Evolutionary conservation across 2,888 invertebrate genomes (phyloP).

Genomic region (Trichogramma evanescens): DNA sequence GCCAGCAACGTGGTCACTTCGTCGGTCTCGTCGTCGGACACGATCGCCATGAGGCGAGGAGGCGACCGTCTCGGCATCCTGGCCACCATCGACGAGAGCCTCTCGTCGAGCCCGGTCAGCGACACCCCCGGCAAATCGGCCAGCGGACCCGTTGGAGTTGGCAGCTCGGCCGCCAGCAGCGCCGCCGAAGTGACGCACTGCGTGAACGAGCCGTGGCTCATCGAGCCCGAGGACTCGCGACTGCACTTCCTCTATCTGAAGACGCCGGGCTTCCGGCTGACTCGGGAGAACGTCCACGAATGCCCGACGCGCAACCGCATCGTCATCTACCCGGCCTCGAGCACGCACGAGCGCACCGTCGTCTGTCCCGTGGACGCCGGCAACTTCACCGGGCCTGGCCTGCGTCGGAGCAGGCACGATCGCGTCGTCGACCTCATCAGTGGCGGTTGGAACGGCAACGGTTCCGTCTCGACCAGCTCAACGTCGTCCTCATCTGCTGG

Average conservation of each 20-base stretch:
- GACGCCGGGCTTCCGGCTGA: conserved; percentile 59
- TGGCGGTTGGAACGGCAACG: conserved; percentile 27
- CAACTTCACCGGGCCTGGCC: conserved; percentile 25
- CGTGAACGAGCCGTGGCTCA: conserved; percentile 70
- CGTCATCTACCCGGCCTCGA: conserved; percentile 64
- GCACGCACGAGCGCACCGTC: conserved; percentile 57
- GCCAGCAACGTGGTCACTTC: conserved; percentile 1
- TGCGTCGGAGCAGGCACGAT: conserved; percentile 14
- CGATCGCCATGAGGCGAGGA: neutral
- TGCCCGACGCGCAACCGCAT: conserved; percentile 68
- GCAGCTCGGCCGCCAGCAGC: neutral
- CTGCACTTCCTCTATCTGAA: conserved; percentile 67
- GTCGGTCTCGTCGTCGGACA: conserved; percentile 3
- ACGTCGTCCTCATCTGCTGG: conserved; percentile 1
- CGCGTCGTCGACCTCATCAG: conserved; percentile 20
- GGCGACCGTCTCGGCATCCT: conserved; percentile 4
- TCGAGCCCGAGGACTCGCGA: conserved; percentile 65
- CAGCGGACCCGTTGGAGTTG: too few species aligned
- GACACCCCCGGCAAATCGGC: too few species aligned
- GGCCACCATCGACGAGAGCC: conserved; percentile 17
- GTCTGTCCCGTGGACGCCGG: conserved; percentile 58
- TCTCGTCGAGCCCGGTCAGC: neutral
- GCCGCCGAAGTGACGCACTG: conserved; percentile 49
- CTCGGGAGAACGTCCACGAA: conserved; percentile 43
- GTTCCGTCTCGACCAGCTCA: conserved; percentile 3